These are phyloP conservation scores for Hirundo rustica DNA, from an alignment of 2,797 vertebrate species.

Conservation along the genomic window DNA sequence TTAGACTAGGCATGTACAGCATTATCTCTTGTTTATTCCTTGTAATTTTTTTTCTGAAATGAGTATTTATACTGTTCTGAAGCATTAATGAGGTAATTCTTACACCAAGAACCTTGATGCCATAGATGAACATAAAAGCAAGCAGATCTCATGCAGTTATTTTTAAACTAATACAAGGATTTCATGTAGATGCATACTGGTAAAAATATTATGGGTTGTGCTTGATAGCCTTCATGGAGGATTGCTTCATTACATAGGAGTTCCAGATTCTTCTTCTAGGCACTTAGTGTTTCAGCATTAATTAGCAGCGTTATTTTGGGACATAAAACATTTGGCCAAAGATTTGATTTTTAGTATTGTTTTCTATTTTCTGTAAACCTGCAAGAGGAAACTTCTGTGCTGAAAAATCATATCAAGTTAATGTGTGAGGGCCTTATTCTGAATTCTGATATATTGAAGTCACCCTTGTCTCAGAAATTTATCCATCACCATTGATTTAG, in stretches of 20 bases:
- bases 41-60: conserved; percentile 12
- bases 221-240: neutral
- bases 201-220: neutral
- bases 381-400: neutral
- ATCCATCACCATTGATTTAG: neutral
- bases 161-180: neutral
- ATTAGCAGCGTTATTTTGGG: neutral
- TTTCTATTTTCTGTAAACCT: neutral
- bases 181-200: neutral
- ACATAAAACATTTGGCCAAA: neutral
- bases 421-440: neutral
- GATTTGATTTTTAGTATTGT: neutral
- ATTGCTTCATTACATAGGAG: neutral
- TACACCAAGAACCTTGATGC: neutral
- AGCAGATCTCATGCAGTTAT: neutral
- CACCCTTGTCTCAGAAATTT: neutral
- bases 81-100: neutral
- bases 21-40: neutral
- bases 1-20: neutral
- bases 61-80: neutral
- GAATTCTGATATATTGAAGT: neutral
- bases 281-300: neutral
- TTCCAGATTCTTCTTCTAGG: neutral
- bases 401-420: neutral
- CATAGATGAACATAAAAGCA: neutral